Conservation (phyloP, 35 echinoderm and acorn worm genomes). For the Diadema setosum region DNA sequence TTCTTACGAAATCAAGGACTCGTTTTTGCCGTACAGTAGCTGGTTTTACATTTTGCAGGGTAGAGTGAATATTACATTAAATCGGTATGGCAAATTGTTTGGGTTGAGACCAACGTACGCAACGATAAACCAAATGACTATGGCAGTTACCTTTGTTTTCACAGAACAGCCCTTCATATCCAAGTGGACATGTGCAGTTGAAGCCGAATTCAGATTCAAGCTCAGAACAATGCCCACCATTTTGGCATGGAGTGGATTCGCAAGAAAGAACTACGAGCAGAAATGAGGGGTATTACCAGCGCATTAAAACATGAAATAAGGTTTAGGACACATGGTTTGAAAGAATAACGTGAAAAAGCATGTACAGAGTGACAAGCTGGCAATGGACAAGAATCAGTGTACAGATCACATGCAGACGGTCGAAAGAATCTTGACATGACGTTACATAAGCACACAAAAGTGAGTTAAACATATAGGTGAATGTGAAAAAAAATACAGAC, state of each 20-base stretch:
- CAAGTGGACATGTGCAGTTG: background rate
- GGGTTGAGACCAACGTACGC: no score
- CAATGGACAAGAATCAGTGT: background rate
- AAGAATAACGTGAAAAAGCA: background rate
- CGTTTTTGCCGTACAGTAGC: no score
- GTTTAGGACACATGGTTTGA: background rate
- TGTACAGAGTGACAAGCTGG: background rate
- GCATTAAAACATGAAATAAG: background rate
- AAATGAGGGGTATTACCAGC: background rate
- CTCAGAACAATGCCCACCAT: background rate
- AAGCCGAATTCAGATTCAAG: background rate
- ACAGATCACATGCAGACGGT: no score
- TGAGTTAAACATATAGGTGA: no score
- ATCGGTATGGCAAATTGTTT: no score
- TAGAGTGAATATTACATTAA: no score
- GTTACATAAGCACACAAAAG: no score
- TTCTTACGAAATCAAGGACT: no score
- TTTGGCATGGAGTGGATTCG: background rate
- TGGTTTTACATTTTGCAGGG: no score
- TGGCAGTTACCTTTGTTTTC: background rate
- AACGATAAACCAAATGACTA: no score
- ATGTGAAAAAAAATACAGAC: no score
- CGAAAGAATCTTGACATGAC: no score
- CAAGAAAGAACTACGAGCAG: background rate
- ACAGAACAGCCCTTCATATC: slow-evolving; percentile 30